Conservation (phyloP, 2,113 vertebrate genomes). For the Anhinga rufa region DNA sequence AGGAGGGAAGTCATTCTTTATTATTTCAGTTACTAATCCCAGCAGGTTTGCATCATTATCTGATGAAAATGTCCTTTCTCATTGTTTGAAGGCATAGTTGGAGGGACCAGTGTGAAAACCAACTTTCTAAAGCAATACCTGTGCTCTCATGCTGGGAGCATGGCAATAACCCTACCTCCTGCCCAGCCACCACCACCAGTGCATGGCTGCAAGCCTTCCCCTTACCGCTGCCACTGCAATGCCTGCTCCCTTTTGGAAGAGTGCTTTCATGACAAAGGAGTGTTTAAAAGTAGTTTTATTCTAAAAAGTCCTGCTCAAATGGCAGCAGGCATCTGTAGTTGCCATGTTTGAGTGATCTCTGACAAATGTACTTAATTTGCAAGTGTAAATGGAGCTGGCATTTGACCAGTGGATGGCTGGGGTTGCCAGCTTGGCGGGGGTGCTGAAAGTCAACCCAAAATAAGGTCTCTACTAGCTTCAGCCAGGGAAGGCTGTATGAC, state of each 20-base stretch:
- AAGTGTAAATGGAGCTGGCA: background rate
- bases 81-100: background rate
- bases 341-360: background rate
- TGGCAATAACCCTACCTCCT: background rate
- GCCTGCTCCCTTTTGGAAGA: background rate
- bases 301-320: background rate
- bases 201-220: background rate
- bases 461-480: background rate
- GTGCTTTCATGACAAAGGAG: background rate
- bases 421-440: background rate
- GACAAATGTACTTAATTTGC: background rate
- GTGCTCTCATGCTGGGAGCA: background rate
- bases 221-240: background rate
- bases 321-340: background rate
- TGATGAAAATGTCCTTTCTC: slow-evolving; percentile 42
- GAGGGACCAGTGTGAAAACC: background rate
- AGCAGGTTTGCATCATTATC: slow-evolving; percentile 59
- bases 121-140: background rate
- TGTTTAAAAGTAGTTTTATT: background rate
- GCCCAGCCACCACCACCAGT: background rate
- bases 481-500: background rate
- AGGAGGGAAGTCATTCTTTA: slow-evolving; percentile 43
- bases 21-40: slow-evolving; percentile 54
- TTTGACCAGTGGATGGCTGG: background rate
- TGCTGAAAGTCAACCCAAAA: background rate